phyloP scores from a whole-genome alignment of 2,113 vertebrate genomes.

The Tichodroma muraria region DNA sequence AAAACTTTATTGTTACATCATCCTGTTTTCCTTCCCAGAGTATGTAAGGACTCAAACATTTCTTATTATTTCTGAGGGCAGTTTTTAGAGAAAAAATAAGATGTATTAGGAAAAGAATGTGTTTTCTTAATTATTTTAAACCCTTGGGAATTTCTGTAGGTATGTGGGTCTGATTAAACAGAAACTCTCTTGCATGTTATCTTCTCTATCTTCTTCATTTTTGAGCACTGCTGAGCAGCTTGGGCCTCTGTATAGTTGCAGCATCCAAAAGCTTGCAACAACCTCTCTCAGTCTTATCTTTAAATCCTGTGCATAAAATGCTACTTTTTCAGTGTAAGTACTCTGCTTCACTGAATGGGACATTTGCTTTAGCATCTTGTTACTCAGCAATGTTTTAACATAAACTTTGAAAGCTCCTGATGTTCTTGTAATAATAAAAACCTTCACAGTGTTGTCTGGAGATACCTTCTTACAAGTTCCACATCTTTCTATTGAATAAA shows the following conservation, averaged over 20 bases:
- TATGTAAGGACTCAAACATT: not conserved
- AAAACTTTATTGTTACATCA: not conserved
- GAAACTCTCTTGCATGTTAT: constrained; percentile 62
- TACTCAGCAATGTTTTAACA: not conserved
- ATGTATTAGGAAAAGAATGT: not conserved
- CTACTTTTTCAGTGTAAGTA: not conserved
- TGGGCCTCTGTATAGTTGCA: constrained; percentile 55
- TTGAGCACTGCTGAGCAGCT: constrained; percentile 49
- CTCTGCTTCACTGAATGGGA: not conserved
- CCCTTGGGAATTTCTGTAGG: not conserved
- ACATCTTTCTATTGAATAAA: not conserved
- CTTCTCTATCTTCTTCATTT: constrained; percentile 55
- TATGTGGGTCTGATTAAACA: not conserved
- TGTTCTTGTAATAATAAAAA: not conserved
- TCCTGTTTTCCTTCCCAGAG: not conserved
- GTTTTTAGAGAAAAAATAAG: not conserved
- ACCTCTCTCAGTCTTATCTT: constrained; percentile 69
- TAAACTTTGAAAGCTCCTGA: not conserved
- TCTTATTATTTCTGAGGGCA: not conserved
- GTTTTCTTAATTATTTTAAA: not conserved
- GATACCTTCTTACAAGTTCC: not conserved
- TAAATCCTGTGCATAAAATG: not conserved
- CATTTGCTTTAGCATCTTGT: not conserved
- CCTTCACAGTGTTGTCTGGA: not conserved
- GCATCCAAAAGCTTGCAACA: constrained; percentile 41